Evolutionary conservation across 2,797 vertebrate genomes (phyloP), one percentile per base, ranked within the genome.

Genomic region (Macropus fuliginosus): DNA sequence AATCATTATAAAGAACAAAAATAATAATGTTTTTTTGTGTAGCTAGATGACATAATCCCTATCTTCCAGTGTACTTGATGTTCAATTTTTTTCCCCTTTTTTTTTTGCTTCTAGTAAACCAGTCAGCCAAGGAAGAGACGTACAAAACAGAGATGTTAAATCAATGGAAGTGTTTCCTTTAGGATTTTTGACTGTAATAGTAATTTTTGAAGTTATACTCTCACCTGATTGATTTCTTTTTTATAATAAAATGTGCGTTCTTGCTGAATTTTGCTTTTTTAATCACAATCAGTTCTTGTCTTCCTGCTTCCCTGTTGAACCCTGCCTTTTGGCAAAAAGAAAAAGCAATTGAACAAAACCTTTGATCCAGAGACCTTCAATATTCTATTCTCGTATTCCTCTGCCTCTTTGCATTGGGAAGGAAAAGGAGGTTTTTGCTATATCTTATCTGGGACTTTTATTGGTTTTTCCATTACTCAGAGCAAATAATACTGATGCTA

Each of bases 71-170:
- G 9, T 40, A 40, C 5, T 74, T 74, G 66, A n/a, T 16, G 5
- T 16, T 66, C 12, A 66, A 59, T n/a, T n/a, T 18, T 0, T 1
- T 5, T 3, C 3, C 11, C 16, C 6, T 2, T 1, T 5, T 34
- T 40, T 40, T 21, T 40, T 74, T 18, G 13, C 5, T 74, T 74
- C 66, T 40, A 9, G 1, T 40, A 40, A 24, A 74, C 66, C 5
- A 74, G 18, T 40, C n/a, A 74, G n/a, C 16, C 6, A 74, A 24
- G 6, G 5, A 74, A 74, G 40, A 40, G 28, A 31, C 29, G 31
- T 34, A 31, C 59, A 74, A 40, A 74, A 74, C 2, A 74, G 24
- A 66, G 40, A 40, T n/a, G 21, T 74, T 0, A 74, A 40, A 40
- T 74, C 28, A 74, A 40, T 62, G 18, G 21, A 40, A 21, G n/a